Evolutionary conservation across 2,113 vertebrate species (phyloP).

Genomic region (Columbina picui): DNA sequence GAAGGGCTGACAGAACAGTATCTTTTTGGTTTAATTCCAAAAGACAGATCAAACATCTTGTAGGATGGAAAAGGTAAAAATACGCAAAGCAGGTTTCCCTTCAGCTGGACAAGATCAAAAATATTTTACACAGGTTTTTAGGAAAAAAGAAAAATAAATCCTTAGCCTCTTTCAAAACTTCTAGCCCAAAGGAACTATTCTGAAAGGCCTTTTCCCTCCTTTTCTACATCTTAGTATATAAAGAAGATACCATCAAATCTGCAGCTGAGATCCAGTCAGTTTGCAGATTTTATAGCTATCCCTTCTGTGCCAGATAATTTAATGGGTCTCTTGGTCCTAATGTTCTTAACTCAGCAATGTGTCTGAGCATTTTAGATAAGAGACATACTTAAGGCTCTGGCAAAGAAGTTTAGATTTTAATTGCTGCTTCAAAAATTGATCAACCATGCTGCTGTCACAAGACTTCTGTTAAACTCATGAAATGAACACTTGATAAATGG

Average conservation of each 20-base stretch:
- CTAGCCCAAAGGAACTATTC: neutral
- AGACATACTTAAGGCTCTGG: constrained; percentile 28
- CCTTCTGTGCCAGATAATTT: constrained; percentile 24
- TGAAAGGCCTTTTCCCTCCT: neutral
- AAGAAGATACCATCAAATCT: constrained; percentile 15
- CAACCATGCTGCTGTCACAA: neutral
- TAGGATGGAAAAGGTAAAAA: neutral
- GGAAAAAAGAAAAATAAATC: neutral
- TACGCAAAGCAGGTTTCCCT: neutral
- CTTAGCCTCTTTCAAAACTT: neutral
- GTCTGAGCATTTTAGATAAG: constrained; percentile 38
- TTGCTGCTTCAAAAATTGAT: constrained; percentile 24
- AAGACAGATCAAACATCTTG: neutral
- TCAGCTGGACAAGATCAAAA: neutral
- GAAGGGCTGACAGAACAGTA: neutral
- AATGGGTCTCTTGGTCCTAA: constrained; percentile 50
- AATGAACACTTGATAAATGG: rapidly evolving
- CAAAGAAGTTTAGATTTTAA: constrained; percentile 48
- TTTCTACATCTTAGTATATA: neutral
- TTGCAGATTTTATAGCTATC: constrained; percentile 14
- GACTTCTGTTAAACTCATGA: neutral
- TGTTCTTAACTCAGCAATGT: constrained; percentile 55
- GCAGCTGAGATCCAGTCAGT: neutral
- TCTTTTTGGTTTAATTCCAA: neutral
- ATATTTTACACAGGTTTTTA: neutral